Evolutionary conservation across 1,140 invertebrate genomes (phyloP).

Genomic region (Leptonema lineaticorne): DNA sequence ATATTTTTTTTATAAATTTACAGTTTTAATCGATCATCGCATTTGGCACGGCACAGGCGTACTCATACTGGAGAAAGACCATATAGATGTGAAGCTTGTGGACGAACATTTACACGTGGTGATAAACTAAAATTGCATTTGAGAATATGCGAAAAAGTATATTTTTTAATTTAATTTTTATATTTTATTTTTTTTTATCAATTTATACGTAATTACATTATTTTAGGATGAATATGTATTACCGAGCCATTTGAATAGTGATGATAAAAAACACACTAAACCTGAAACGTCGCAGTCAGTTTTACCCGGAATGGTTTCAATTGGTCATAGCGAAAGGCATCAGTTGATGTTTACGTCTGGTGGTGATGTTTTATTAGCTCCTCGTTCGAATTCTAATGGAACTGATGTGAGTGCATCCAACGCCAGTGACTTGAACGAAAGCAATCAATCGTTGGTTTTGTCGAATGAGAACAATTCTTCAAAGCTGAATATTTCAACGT

Average conservation of each 20-base stretch:
- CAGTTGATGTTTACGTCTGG: slow-evolving; percentile 53
- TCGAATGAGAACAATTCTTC: slow-evolving; percentile 2
- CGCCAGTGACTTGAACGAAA: slow-evolving; percentile 9
- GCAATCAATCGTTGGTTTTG: slow-evolving; percentile 6
- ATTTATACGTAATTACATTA: not conserved
- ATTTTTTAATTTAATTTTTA: not conserved
- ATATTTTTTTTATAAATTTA: not conserved
- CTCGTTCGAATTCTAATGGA: slow-evolving; percentile 26
- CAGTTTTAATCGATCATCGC: slow-evolving; percentile 55
- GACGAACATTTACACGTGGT: slow-evolving; percentile 53
- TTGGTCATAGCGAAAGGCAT: slow-evolving; percentile 52
- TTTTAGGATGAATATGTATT: slow-evolving; percentile 40
- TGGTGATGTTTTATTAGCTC: slow-evolving; percentile 53
- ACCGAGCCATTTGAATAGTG: slow-evolving; percentile 41
- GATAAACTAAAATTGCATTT: slow-evolving; percentile 56
- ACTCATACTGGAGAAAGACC: slow-evolving; percentile 68
- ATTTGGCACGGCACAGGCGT: slow-evolving; percentile 63
- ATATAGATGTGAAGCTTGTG: slow-evolving; percentile 64
- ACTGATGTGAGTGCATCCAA: not conserved
- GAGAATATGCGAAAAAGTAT: slow-evolving; percentile 55
- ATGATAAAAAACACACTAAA: slow-evolving; percentile 50
- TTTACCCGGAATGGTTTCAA: slow-evolving; percentile 54
- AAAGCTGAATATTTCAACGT: slow-evolving; percentile 12
- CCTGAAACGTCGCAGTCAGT: slow-evolving; percentile 46
- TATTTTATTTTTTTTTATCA: not conserved